Percentiles rank a stretch among this genome's conserved stretches.
These are phyloP conservation scores for Ginglymostoma cirratum DNA, from an alignment of 2,113 vertebrate genomes.

Conservation along the genomic window DNA sequence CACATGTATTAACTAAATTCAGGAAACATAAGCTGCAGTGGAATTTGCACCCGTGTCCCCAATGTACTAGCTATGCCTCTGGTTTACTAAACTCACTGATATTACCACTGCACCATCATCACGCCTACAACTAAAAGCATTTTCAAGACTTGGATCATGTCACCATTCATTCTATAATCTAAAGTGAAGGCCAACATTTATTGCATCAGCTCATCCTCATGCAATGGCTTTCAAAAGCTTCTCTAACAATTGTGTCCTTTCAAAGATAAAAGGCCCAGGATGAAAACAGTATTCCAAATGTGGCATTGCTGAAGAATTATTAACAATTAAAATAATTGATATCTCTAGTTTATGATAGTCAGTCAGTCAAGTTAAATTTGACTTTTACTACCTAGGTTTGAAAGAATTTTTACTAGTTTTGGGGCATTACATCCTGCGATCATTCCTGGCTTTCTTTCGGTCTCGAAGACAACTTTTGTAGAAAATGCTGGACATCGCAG, in stretches of 20 bases:
- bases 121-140: background rate
- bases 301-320: background rate
- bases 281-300: background rate
- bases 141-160: background rate
- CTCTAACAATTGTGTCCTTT: background rate
- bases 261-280: background rate
- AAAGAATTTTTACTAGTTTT: background rate
- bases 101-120: too few species aligned
- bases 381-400: background rate
- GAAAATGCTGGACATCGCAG: too few species aligned
- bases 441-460: background rate
- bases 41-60: too few species aligned
- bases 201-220: background rate
- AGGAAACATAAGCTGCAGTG: too few species aligned
- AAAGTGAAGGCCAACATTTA: background rate
- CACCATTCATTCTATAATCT: background rate
- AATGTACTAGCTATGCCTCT: too few species aligned
- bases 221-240: background rate
- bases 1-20: too few species aligned
- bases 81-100: too few species aligned
- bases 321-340: background rate
- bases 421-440: background rate
- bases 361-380: background rate
- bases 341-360: background rate
- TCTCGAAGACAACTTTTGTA: background rate